A percentile compares a stretch with the other conserved stretches of the same genome.
phyloP scores from a whole-genome alignment of 2,113 vertebrate species.

The Corythaeola cristata region DNA sequence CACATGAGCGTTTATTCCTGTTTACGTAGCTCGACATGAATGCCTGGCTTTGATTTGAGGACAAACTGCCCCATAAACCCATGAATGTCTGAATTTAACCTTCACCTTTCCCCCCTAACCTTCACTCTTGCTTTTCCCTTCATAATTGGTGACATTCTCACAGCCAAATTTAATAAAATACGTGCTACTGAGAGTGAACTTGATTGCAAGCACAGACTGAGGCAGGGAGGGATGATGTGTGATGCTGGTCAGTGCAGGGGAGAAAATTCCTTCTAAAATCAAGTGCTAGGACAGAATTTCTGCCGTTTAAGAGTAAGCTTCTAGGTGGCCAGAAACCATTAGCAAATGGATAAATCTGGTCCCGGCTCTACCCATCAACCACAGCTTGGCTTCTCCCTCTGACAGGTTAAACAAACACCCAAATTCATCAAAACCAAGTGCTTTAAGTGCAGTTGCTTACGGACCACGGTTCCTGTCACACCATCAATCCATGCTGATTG shows the following conservation, averaged over 20 bases:
- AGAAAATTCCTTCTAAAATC: background rate
- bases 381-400: background rate
- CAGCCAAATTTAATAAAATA: conserved; percentile 29
- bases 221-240: background rate
- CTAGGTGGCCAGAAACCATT: background rate
- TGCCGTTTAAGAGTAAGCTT: background rate
- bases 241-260: background rate
- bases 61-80: conserved; percentile 60
- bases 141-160: conserved; percentile 1
- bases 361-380: background rate
- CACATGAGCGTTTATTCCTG: conserved; percentile 23
- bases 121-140: conserved; percentile 25
- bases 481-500: background rate
- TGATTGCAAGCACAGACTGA: background rate
- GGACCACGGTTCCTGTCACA: background rate
- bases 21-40: background rate
- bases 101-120: conserved; percentile 56
- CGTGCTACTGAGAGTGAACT: background rate
- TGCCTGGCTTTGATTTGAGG: conserved; percentile 60
- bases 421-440: background rate
- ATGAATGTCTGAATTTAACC: conserved; percentile 53
- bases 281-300: background rate
- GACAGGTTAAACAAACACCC: background rate
- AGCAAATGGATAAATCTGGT: background rate
- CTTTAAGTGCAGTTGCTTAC: background rate